Evolutionary conservation across 2,888 invertebrate genomes (phyloP), one percentile per base, ranked within the genome.

Genomic region (Cepaea hortensis): DNA sequence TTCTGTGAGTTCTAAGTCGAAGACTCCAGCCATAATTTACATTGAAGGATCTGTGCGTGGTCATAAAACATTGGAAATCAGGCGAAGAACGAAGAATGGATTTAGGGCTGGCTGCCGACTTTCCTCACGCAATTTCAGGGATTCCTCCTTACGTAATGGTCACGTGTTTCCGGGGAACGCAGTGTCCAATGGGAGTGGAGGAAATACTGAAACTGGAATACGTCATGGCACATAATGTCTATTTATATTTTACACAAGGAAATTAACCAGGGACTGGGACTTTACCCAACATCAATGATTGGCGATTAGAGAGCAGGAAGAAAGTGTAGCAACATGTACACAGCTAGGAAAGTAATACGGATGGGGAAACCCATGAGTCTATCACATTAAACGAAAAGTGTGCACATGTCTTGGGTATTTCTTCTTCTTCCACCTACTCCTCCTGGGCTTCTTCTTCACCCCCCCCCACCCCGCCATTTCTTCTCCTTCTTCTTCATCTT

Each of bases 1-100:
- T 86, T 94, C 95, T 93, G 96, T 96, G 94, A 98, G 96, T 95
- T 98, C 98, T 95, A 98, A 96, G 96, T 98, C 98, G 95, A 98
- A 98, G 95, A 98, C 97, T 95, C 97, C 98, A 95, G 95, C 95
- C 94, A 95, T 95, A 79, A 84, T 88, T 90, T 88, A 90, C 87
- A 90, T 88, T 85, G 89, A 87, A 20, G 84, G 88, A 89, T 75
- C 82, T 87, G 85, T 55, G 68, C 65, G 84, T 82, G 80, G 87
- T 84, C 83, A 79, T 55, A 84, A 84, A 88, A 77, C 61, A 85
- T 73, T 55, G 77, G 79, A 75, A 83, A 76, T 76, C 75, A 9
- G 70, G 77, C 15, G 35, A 65, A 23, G 80, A 79, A 75, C 81
- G 23, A 46, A 83, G 85, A 68, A 35, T 35, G 50, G 77, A 46